Base-by-base conservation (phyloP, 2,888 invertebrate species). In the Cantharis lateralis region DNA sequence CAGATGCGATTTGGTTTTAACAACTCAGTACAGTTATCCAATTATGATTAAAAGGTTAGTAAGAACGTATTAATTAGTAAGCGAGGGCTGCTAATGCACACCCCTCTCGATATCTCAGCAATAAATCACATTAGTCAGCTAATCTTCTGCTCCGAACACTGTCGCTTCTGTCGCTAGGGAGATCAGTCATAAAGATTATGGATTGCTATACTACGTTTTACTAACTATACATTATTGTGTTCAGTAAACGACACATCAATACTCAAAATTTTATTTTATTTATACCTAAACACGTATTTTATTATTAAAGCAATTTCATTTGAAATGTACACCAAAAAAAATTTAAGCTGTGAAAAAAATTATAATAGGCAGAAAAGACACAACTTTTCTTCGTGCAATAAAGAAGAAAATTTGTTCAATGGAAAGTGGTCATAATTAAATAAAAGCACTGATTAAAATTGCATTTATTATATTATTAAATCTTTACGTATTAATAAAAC, bases 11-110 rank as follows among this genome's bases (percentile, higher is more conserved):
- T 84, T 81, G 84, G 83, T 84, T 85, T 86, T 82, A 84, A 83
- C 81, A 82, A 82, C 82, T 83, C 75, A 82, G 83, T 85, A 86
- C 86, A 86, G 86, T 87, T 87, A 89, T 88, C 88, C 88, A 88
- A 88, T 89, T 89, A 89, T 88, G 87, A 88, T 88, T 88, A 88
- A 88, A 88, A 88, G 87, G 88, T 87, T 88, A 87, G 87, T 87
- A 88, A 88, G 87, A 87, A 88, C 85, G 87, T 88, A 88, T 88
- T 88, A 88, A 88, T 88, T 88, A 87, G 86, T 85, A 84, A 79
- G 82, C 82, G 82, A 81, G 83, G 83, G 83, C 79, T 82, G 83
- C 83, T 84, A 84, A 85, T 84, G 84, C 84, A 83, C 83, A 82
- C 80, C 83, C 84, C 84, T 84, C 85, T 84, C 86, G 84, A 87